A percentile compares a stretch with the other conserved stretches of the same genome.
phyloP scores from a whole-genome alignment of 23 tunicate species.

The Oikopleura dioica region DNA sequence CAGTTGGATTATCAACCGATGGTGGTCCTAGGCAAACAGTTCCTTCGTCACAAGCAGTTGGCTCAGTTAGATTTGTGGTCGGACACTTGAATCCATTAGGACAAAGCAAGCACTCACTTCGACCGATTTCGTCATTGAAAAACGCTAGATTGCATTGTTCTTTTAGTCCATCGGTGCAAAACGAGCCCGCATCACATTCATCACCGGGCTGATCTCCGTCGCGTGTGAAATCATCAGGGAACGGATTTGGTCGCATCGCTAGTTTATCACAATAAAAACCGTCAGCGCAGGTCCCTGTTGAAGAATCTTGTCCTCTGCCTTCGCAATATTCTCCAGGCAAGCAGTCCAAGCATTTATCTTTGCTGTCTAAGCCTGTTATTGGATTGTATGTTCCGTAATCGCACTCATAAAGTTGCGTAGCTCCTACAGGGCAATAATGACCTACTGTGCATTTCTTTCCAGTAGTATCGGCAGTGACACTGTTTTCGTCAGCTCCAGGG shows the following conservation, averaged over 20 bases:
- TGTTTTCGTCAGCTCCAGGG: background rate
- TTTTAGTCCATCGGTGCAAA: background rate
- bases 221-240: background rate
- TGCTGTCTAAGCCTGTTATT: background rate
- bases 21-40: background rate
- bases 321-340: background rate
- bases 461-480: background rate
- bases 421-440: constrained; percentile 29
- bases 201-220: background rate
- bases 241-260: background rate
- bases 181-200: background rate
- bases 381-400: constrained; percentile 29
- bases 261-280: constrained; percentile 63
- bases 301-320: too few relatives aligned
- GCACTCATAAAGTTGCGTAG: constrained; percentile 25
- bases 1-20: background rate
- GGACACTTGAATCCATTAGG: background rate
- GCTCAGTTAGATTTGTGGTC: background rate
- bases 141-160: background rate
- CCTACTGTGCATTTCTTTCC: constrained; percentile 32
- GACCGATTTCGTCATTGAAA: background rate
- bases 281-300: too few relatives aligned
- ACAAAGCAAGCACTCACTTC: background rate
- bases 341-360: background rate
- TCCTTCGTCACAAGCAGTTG: background rate